phyloP scores from a whole-genome alignment of 2,113 vertebrate genomes.

The Megaleporinus macrocephalus region DNA sequence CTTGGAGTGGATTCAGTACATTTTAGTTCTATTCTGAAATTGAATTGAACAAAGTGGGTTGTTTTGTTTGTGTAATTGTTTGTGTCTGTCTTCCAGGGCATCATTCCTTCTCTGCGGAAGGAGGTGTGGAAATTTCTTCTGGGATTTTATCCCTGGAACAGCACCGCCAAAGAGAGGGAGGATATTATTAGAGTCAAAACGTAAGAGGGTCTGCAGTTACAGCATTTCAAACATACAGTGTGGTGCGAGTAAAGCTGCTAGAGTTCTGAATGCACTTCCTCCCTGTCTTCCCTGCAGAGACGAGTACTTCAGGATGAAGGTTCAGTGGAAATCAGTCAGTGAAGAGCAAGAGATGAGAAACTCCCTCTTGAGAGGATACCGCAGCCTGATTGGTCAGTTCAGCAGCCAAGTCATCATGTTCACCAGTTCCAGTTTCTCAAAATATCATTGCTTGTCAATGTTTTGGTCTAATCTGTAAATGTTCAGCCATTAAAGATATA shows the following conservation, averaged over 20 bases:
- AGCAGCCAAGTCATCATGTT: not conserved
- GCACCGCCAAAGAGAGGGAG: slow-evolving; percentile 81
- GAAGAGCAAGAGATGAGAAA: slow-evolving; percentile 91
- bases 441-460: not conserved
- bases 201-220: slow-evolving; percentile 68
- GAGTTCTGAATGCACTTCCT: not conserved
- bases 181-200: slow-evolving; percentile 82
- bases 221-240: not conserved
- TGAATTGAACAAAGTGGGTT: too few relatives aligned
- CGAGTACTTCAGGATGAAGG: slow-evolving; percentile 93
- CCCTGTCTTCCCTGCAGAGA: slow-evolving; percentile 72
- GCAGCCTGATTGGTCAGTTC: slow-evolving; percentile 85
- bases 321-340: slow-evolving; percentile 92
- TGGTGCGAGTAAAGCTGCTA: not conserved
- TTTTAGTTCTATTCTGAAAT: too few relatives aligned
- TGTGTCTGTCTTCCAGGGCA: slow-evolving; percentile 72
- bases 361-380: slow-evolving; percentile 87
- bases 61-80: not conserved
- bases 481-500: too few relatives aligned
- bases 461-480: not conserved
- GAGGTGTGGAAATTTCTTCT: slow-evolving; percentile 91
- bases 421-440: too few relatives aligned
- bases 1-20: too few relatives aligned
- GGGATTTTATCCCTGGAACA: slow-evolving; percentile 88
- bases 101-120: slow-evolving; percentile 78